phyloP scores from a whole-genome alignment of 2,113 vertebrate species.

The Cygnus atratus region DNA sequence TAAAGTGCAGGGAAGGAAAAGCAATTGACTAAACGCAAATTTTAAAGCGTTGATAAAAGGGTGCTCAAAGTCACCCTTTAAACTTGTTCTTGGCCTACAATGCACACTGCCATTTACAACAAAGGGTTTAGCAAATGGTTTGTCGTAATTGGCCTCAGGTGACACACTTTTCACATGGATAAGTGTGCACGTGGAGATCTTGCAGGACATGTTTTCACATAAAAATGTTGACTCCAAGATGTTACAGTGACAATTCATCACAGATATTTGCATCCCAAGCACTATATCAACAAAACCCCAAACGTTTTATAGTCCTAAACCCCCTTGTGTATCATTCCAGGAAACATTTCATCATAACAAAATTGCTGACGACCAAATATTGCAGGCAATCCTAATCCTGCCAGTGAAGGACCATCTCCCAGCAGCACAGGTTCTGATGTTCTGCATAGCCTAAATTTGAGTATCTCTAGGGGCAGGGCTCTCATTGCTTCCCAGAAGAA shows the following conservation, averaged over 20 bases:
- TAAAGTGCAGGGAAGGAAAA: neutral
- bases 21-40: neutral
- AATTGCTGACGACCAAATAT: neutral
- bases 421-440: neutral
- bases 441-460: neutral
- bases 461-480: neutral
- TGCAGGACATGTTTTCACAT: neutral
- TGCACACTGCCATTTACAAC: neutral
- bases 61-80: neutral
- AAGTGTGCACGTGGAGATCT: neutral
- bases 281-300: neutral
- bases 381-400: neutral
- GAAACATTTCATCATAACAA: constrained; percentile 9
- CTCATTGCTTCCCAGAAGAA: neutral
- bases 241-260: neutral
- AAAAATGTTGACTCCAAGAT: neutral
- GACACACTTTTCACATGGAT: neutral
- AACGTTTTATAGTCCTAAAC: neutral
- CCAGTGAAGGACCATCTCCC: neutral
- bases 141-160: neutral
- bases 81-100: neutral
- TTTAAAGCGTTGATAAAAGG: neutral
- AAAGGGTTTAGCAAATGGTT: neutral
- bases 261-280: neutral
- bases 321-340: neutral